These are phyloP conservation scores for Polyommatus iphigenia DNA, from an alignment of 2,888 invertebrate genomes.

Conservation along the genomic window DNA sequence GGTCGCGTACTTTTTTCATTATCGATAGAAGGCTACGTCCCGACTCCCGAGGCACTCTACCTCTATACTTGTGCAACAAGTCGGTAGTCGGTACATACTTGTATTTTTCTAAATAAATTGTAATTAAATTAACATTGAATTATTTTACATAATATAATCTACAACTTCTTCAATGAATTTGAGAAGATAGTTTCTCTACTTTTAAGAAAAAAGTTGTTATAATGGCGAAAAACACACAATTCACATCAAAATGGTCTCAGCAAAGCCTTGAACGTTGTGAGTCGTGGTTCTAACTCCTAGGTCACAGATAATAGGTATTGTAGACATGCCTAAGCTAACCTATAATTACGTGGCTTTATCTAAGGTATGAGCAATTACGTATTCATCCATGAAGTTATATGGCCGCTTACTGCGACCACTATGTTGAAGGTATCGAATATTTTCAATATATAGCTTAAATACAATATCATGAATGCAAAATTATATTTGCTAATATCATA, in stretches of 20 bases:
- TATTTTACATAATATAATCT: too few relatives aligned
- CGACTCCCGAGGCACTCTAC: too few relatives aligned
- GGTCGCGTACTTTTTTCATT: too few relatives aligned
- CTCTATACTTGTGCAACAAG: too few relatives aligned
- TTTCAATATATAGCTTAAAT: not conserved
- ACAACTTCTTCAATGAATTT: too few relatives aligned
- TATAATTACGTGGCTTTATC: conserved; percentile 34
- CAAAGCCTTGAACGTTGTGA: not conserved
- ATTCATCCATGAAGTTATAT: conserved; percentile 45
- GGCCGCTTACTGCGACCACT: not conserved
- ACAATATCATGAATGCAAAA: not conserved
- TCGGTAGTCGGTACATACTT: too few relatives aligned
- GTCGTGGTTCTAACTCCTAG: conserved; percentile 9
- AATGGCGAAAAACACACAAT: not conserved
- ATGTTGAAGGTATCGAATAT: conserved; percentile 5
- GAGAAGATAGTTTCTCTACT: too few relatives aligned
- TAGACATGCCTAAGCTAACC: conserved; percentile 23
- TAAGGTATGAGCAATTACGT: conserved; percentile 42
- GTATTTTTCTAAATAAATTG: too few relatives aligned
- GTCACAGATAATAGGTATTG: conserved; percentile 28
- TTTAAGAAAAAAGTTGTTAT: too few relatives aligned
- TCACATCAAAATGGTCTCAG: not conserved
- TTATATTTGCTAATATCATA: not conserved
- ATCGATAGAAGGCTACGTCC: too few relatives aligned
- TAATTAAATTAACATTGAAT: too few relatives aligned